These are phyloP conservation scores for Eutrigla gurnardus DNA, from an alignment of 2,797 vertebrate genomes.

Conservation along the genomic window DNA sequence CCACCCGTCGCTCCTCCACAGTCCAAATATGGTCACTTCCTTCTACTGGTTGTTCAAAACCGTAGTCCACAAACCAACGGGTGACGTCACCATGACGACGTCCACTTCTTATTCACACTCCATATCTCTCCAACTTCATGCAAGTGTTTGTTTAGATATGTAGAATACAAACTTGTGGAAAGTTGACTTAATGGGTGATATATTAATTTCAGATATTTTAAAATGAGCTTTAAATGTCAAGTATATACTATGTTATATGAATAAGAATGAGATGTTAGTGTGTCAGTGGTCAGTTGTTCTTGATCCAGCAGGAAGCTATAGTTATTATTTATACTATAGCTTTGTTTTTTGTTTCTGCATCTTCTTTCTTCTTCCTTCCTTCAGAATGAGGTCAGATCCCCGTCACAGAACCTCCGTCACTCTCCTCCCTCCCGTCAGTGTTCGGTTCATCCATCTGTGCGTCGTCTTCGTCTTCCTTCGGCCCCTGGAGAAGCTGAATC, in stretches of 20 bases:
- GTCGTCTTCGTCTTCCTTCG: slow-evolving; percentile 9
- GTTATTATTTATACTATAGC: not conserved
- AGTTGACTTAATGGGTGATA: too few relatives aligned
- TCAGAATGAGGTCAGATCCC: slow-evolving; percentile 12
- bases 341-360: not conserved
- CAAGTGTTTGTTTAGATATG: too few relatives aligned
- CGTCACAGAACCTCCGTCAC: not conserved
- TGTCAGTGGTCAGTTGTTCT: not conserved
- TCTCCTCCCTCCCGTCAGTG: slow-evolving; percentile 4
- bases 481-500: slow-evolving; percentile 42
- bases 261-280: not conserved
- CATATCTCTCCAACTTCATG: too few relatives aligned
- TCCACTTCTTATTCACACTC: too few relatives aligned
- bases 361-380: not conserved
- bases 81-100: too few relatives aligned
- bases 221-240: not conserved
- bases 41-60: too few relatives aligned
- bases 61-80: too few relatives aligned
- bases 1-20: too few relatives aligned
- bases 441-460: slow-evolving; percentile 6
- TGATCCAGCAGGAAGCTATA: not conserved
- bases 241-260: not conserved
- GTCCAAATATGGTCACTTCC: too few relatives aligned
- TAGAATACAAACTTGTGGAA: too few relatives aligned
- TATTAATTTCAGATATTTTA: too few relatives aligned